Evolutionary conservation across 1,140 invertebrate genomes (phyloP).

Genomic region (Ridgeia piscesae): DNA sequence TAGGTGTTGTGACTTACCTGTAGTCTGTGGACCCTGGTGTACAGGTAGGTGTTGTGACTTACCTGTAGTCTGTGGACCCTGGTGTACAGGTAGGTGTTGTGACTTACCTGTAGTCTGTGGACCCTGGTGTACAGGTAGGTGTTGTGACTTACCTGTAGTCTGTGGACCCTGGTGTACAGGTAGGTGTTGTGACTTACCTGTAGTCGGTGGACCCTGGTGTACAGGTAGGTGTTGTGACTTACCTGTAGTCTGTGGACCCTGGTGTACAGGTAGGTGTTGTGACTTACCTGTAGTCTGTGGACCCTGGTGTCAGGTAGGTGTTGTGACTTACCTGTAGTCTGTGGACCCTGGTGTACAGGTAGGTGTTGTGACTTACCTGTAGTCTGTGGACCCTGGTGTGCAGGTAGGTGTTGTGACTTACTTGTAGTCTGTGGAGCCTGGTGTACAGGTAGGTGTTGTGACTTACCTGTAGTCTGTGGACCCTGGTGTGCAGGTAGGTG

Average conservation of each 20-base stretch:
- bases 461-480: conserved; percentile 67
- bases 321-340: conserved; percentile 66
- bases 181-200: conserved; percentile 67
- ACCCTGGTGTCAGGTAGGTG: conserved; percentile 69
- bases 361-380: conserved; percentile 66
- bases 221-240: conserved; percentile 66
- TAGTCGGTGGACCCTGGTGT: conserved; percentile 70
- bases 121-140: conserved; percentile 71
- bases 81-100: conserved; percentile 69
- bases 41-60: conserved; percentile 66
- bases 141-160: conserved; percentile 65
- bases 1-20: conserved; percentile 67
- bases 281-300: conserved; percentile 66
- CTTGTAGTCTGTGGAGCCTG: conserved; percentile 70
- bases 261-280: conserved; percentile 69
- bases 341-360: conserved; percentile 72
- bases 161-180: conserved; percentile 71
- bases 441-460: conserved; percentile 69
- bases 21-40: conserved; percentile 70
- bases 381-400: conserved; percentile 71
- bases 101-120: conserved; percentile 66
- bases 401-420: conserved; percentile 65
- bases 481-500: conserved; percentile 69
- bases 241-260: conserved; percentile 70
- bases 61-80: conserved; percentile 70